Evolutionary conservation across 2,888 invertebrate genomes (phyloP).

Genomic region (Melitaea athalia): DNA sequence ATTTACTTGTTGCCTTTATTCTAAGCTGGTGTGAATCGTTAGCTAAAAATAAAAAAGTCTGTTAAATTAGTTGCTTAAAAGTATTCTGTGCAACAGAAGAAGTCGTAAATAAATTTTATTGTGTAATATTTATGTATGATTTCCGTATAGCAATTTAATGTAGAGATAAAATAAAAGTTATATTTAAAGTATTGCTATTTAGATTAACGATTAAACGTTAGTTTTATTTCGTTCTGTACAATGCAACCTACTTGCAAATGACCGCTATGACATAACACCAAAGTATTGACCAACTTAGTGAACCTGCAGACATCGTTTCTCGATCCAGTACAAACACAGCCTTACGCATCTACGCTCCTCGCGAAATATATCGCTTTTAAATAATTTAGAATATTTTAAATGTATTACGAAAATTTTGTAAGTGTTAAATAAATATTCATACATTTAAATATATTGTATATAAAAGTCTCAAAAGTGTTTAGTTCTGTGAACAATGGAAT

Average conservation of each 20-base stretch:
- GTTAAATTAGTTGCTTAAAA: too few species aligned
- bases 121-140: too few species aligned
- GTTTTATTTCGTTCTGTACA: slow-evolving; percentile 19
- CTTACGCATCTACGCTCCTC: slow-evolving; percentile 29
- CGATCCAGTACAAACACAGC: slow-evolving; percentile 28
- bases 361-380: not conserved
- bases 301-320: slow-evolving; percentile 35
- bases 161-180: not conserved
- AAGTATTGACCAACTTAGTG: slow-evolving; percentile 48
- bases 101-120: too few species aligned
- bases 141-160: too few species aligned
- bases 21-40: too few species aligned
- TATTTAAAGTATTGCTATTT: not conserved
- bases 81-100: too few species aligned
- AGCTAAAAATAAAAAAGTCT: too few species aligned
- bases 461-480: not conserved
- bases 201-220: not conserved
- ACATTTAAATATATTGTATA: not conserved
- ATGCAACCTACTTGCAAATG: slow-evolving; percentile 37
- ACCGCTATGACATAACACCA: slow-evolving; percentile 48
- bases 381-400: slow-evolving; percentile 5
- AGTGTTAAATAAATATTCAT: slow-evolving; percentile 1
- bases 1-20: too few species aligned
- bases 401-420: not conserved
- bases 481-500: slow-evolving; percentile 38